phyloP scores from a whole-genome alignment of 2,797 vertebrate genomes.

The Rhyacichthys aspro region DNA sequence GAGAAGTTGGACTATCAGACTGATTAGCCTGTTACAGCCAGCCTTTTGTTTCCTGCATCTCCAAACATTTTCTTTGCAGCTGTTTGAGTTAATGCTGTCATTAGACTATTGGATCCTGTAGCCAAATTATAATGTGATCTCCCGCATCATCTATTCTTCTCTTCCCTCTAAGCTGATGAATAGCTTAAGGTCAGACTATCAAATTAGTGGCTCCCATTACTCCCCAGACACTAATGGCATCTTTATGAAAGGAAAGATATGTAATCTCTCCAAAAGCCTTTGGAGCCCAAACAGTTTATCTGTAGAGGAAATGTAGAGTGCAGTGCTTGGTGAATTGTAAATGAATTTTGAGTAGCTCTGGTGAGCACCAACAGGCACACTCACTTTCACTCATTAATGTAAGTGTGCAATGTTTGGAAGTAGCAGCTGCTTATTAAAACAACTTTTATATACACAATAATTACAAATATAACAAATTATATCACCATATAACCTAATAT shows the following conservation, averaged over 20 bases:
- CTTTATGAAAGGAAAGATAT: constrained; percentile 77
- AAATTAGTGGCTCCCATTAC: constrained; percentile 79
- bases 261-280: constrained; percentile 75
- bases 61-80: constrained; percentile 74
- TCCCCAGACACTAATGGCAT: constrained; percentile 79
- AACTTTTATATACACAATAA: too few relatives aligned
- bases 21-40: constrained; percentile 34
- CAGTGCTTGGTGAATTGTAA: constrained; percentile 51
- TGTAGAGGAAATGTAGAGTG: constrained; percentile 63
- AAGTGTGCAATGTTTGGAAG: not conserved
- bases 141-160: constrained; percentile 73
- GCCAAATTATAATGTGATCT: constrained; percentile 80
- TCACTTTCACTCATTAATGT: constrained; percentile 2
- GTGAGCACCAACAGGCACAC: constrained; percentile 18
- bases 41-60: constrained; percentile 50
- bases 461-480: too few relatives aligned
- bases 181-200: constrained; percentile 80
- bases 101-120: constrained; percentile 75
- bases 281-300: constrained; percentile 70
- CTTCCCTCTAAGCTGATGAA: constrained; percentile 72
- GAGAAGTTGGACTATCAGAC: constrained; percentile 47
- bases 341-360: constrained; percentile 27
- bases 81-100: constrained; percentile 73
- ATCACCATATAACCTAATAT: too few relatives aligned
- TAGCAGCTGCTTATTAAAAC: constrained; percentile 19